Conservation (phyloP, 2,888 invertebrate species). For the Drosophila eohydei region DNA sequence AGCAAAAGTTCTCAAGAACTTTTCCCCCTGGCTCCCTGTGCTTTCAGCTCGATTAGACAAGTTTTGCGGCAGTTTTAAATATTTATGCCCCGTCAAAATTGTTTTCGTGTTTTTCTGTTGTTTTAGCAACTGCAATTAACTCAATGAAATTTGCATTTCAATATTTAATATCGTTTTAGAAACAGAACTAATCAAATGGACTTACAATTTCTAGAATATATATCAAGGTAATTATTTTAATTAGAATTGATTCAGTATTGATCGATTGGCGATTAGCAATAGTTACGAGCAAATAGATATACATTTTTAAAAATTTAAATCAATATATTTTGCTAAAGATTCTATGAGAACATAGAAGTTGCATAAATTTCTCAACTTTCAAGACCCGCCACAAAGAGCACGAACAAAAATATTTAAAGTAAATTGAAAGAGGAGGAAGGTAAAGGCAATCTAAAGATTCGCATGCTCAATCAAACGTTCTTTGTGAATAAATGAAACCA, state of each 20-base stretch:
- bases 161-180: constrained; percentile 36
- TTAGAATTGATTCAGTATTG: constrained; percentile 1
- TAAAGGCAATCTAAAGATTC: constrained; percentile 57
- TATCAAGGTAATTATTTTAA: constrained; percentile 3
- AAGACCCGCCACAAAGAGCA: background rate
- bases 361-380: too few species aligned
- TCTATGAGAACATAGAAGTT: too few species aligned
- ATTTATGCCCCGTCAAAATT: constrained; percentile 8
- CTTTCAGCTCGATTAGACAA: constrained; percentile 7
- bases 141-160: constrained; percentile 16
- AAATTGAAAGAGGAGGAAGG: constrained; percentile 15
- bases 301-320: too few species aligned
- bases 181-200: constrained; percentile 10
- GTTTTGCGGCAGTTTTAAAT: constrained; percentile 25
- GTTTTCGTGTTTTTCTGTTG: background rate
- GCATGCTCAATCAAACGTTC: constrained; percentile 63
- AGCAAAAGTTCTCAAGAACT: constrained; percentile 20
- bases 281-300: too few species aligned
- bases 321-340: too few species aligned
- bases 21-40: background rate
- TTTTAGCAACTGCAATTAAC: background rate
- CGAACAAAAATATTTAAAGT: constrained; percentile 15
- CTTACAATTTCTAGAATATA: background rate
- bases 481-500: constrained; percentile 28
- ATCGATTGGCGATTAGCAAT: constrained; percentile 8